Conservation (phyloP, 1,140 invertebrate species). For the Drosophila pandora region DNA sequence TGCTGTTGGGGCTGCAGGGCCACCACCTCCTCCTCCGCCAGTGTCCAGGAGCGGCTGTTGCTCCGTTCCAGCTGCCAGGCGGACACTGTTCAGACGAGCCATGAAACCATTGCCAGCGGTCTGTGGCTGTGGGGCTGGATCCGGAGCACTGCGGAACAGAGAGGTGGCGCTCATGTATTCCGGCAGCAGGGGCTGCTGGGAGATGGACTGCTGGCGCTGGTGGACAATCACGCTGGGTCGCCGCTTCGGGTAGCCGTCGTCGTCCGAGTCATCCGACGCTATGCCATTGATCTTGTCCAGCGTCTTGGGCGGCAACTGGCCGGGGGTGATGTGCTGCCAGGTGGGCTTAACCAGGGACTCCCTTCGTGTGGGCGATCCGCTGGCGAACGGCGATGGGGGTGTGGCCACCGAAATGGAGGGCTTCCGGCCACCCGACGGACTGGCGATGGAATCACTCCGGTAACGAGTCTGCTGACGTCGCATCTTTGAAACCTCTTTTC, state of each 20-base stretch:
- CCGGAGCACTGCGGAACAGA: slow-evolving; percentile 39
- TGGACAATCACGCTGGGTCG: slow-evolving; percentile 77
- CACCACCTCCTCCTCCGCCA: slow-evolving; percentile 35
- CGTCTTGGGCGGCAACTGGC: slow-evolving; percentile 76
- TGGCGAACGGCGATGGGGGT: slow-evolving; percentile 42
- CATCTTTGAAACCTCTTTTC: slow-evolving; percentile 61
- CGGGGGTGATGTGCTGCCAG: slow-evolving; percentile 82
- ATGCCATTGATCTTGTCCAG: slow-evolving; percentile 80
- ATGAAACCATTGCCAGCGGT: slow-evolving; percentile 64
- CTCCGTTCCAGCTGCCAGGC: slow-evolving; percentile 40
- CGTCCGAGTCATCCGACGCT: slow-evolving; percentile 72
- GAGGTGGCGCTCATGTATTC: slow-evolving; percentile 64
- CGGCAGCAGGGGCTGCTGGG: slow-evolving; percentile 64
- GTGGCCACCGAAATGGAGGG: slow-evolving; percentile 47
- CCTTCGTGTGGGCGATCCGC: slow-evolving; percentile 62
- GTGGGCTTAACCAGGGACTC: slow-evolving; percentile 82
- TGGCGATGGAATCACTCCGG: slow-evolving; percentile 71
- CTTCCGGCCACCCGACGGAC: slow-evolving; percentile 52
- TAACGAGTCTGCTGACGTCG: slow-evolving; percentile 74
- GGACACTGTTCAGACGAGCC: slow-evolving; percentile 54
- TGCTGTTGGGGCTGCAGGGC: slow-evolving; percentile 5
- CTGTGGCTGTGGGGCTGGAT: slow-evolving; percentile 53
- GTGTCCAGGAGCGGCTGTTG: slow-evolving; percentile 65
- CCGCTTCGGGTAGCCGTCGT: slow-evolving; percentile 73
- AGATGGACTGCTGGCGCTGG: slow-evolving; percentile 72